phyloP scores from a whole-genome alignment of 92 coral and sea anemone species.

The Porites divaricata region DNA sequence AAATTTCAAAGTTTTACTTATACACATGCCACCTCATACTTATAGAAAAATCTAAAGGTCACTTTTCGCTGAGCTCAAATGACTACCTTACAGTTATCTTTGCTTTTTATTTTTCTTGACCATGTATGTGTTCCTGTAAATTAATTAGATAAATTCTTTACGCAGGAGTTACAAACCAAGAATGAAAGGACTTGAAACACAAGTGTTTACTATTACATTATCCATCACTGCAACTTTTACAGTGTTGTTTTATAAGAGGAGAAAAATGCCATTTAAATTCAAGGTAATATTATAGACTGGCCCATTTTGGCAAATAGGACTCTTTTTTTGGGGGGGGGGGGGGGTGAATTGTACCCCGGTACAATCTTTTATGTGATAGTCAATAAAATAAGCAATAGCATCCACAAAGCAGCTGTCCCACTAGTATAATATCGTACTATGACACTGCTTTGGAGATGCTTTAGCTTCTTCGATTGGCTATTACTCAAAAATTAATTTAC shows the following conservation, averaged over 20 bases:
- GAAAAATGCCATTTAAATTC: conserved; percentile 93
- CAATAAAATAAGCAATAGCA: not conserved
- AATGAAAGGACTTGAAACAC: conserved; percentile 85
- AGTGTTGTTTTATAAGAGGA: conserved; percentile 91
- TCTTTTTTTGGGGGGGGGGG: too few species aligned
- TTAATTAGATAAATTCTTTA: not conserved
- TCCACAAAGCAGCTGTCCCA: too few species aligned
- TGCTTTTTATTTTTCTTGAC: not conserved
- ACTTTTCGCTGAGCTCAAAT: too few species aligned
- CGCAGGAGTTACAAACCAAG: conserved; percentile 77
- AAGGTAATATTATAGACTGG: conserved; percentile 60
- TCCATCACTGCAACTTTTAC: conserved; percentile 72
- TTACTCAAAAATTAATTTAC: too few species aligned
- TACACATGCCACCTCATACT: too few species aligned
- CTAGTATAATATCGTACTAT: too few species aligned
- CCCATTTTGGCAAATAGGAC: not conserved
- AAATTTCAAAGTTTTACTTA: too few species aligned
- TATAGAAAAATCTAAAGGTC: too few species aligned
- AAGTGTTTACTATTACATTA: conserved; percentile 73
- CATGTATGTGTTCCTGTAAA: not conserved
- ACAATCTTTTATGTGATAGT: not conserved
- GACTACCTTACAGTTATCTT: too few species aligned
- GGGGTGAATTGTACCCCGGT: not conserved
- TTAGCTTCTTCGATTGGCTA: too few species aligned
- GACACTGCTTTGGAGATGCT: too few species aligned